Evolutionary conservation across 2,113 vertebrate species (phyloP).

Genomic region (Crotalus horridus): DNA sequence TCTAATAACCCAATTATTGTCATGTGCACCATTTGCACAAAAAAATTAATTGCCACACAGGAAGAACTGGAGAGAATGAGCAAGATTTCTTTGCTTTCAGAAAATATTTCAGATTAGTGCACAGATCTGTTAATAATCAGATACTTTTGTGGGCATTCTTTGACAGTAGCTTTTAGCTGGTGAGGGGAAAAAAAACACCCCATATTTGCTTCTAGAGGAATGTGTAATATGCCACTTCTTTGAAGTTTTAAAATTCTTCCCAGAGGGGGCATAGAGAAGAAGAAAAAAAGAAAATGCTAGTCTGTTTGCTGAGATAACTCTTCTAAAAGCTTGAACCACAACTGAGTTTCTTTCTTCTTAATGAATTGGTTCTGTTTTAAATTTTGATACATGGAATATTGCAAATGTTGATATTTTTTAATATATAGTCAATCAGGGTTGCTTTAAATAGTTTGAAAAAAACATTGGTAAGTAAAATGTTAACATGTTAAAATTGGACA

Average conservation of each 20-base stretch:
- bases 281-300: too few relatives aligned
- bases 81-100: constrained; percentile 34
- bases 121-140: constrained; percentile 18
- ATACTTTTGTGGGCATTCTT: neutral
- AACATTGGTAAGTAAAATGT: constrained; percentile 37
- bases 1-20: constrained; percentile 66
- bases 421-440: constrained; percentile 18
- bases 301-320: neutral
- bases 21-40: constrained; percentile 41
- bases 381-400: neutral
- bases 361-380: neutral
- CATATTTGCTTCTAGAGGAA: neutral
- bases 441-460: constrained; percentile 23
- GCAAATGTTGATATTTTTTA: neutral
- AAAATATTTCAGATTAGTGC: constrained; percentile 43
- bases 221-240: neutral
- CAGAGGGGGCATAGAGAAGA: too few relatives aligned
- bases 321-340: neutral
- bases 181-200: neutral
- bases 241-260: constrained; percentile 2
- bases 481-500: constrained; percentile 28
- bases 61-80: neutral
- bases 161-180: constrained; percentile 12
- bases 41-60: constrained; percentile 49
- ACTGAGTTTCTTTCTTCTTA: neutral